Evolutionary conservation across 2,113 vertebrate species (phyloP).

Genomic region (Formicarius rufipectus): DNA sequence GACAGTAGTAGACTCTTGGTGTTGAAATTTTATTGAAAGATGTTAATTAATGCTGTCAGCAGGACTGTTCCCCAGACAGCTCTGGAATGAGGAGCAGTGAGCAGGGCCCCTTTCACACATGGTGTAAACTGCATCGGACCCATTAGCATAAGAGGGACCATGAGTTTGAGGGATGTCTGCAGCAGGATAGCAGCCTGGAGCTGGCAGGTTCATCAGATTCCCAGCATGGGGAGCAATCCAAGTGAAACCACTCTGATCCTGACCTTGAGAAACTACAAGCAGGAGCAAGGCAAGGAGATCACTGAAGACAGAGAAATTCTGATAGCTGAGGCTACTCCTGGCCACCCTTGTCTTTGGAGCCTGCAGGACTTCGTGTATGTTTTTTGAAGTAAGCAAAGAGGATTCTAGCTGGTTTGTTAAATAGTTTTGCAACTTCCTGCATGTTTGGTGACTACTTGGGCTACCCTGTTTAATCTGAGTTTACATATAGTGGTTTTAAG

Average conservation of each 20-base stretch:
- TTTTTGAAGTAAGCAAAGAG: neutral
- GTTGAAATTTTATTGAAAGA: neutral
- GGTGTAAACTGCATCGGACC: neutral
- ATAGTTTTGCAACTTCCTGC: neutral
- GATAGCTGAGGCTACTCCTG: fast-evolving
- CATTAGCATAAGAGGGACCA: neutral
- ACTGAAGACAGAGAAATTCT: neutral
- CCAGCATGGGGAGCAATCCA: neutral
- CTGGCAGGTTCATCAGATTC: neutral
- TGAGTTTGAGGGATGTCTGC: neutral
- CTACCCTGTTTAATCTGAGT: fast-evolving
- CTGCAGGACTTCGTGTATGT: neutral
- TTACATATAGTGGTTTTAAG: neutral
- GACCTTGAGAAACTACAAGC: neutral
- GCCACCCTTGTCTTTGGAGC: neutral
- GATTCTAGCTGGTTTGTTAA: neutral
- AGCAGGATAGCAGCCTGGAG: neutral
- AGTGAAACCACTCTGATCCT: neutral
- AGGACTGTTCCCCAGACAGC: neutral
- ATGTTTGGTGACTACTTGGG: neutral
- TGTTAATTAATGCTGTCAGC: neutral
- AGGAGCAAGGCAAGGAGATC: neutral
- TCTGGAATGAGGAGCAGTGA: neutral
- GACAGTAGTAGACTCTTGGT: neutral
- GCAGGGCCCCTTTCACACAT: neutral